Base-by-base conservation (phyloP, 1,140 invertebrate genomes). In the Himalopsyche phryganea region DNA sequence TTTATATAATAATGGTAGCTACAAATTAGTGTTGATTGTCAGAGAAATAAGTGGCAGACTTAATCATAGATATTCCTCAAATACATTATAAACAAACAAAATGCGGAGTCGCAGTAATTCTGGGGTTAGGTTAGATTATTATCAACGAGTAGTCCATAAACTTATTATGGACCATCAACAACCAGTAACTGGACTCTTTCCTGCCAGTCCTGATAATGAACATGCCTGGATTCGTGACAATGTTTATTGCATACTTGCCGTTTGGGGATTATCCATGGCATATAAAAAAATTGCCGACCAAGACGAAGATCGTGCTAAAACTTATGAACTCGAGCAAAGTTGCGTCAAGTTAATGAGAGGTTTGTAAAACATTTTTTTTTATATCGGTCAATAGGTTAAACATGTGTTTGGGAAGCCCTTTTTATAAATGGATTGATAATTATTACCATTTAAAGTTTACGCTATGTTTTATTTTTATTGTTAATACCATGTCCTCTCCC, bases 171-270 rank as follows among this genome's bases (percentile, higher is more conserved):
- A 87, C 60, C 87, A 96, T 72, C 95, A 98, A 82, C 89, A 98
- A 78, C 92, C 94, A 17, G 91, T 97, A 0, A 98, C 94, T 52
- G 96, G 96, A 10, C 77, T 98, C 18, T 88, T 98, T 77, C 87
- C 91, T 67, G 86, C 91, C 1, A 94, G 89, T 68, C 80, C 84
- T 40, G 85, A 88, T 1, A 93, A 92, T 69, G 84, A 90, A 56
- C 94, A 99, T 83, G 95, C 96, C 0, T 99, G 97, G 97, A 93
- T 99, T 54, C 82, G 98, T 13, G 96, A 99, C 71, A 99, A 99
- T 83, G 84, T 99, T 0, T 99, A 99, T 70, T 95, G 93, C 61
- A 94, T 98, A 65, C 76, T 98, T 57, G 90, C 95, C 11, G 92
- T 99, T 7, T 99, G 98, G 98, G 96, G 94, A 9, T 78, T 99